A percentile compares a stretch with the other conserved stretches of the same genome.
These are phyloP conservation scores for Lysandra coridon DNA, from an alignment of 2,888 invertebrate genomes.

Conservation along the genomic window DNA sequence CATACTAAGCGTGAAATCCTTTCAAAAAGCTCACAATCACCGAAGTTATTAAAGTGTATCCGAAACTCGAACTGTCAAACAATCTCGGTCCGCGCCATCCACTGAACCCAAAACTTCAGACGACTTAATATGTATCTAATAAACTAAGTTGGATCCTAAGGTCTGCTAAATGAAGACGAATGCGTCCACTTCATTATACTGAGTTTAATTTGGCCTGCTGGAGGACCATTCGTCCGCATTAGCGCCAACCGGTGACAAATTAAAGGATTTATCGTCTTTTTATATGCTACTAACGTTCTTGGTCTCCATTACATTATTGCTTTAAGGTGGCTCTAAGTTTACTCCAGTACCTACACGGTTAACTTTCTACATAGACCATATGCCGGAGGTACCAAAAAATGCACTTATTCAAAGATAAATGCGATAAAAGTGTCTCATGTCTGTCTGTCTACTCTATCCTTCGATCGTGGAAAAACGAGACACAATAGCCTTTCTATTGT, in stretches of 20 bases:
- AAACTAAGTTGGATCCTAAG: slow-evolving; percentile 51
- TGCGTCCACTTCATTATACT: slow-evolving; percentile 71
- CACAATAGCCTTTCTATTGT: too few species aligned
- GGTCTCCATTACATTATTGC: slow-evolving; percentile 18
- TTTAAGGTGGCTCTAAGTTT: slow-evolving; percentile 21
- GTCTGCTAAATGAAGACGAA: slow-evolving; percentile 68
- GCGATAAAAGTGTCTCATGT: too few species aligned
- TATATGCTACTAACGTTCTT: slow-evolving; percentile 46
- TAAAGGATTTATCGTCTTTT: slow-evolving; percentile 61
- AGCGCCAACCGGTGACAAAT: slow-evolving; percentile 61
- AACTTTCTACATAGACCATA: neutral
- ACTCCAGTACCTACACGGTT: neutral
- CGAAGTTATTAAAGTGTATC: slow-evolving; percentile 40
- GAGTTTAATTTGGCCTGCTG: slow-evolving; percentile 69
- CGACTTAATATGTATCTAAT: slow-evolving; percentile 63
- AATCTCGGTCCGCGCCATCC: slow-evolving; percentile 48
- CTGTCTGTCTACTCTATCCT: too few species aligned
- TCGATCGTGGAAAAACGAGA: too few species aligned
- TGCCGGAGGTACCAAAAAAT: too few species aligned
- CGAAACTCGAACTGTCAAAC: slow-evolving; percentile 55
- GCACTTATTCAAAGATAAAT: too few species aligned
- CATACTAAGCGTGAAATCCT: neutral
- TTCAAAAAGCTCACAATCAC: slow-evolving; percentile 6
- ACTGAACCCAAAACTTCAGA: slow-evolving; percentile 47
- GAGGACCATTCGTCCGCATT: slow-evolving; percentile 72